Base-by-base conservation (phyloP, 1,140 invertebrate species). In the Adoxophyes honmai region DNA sequence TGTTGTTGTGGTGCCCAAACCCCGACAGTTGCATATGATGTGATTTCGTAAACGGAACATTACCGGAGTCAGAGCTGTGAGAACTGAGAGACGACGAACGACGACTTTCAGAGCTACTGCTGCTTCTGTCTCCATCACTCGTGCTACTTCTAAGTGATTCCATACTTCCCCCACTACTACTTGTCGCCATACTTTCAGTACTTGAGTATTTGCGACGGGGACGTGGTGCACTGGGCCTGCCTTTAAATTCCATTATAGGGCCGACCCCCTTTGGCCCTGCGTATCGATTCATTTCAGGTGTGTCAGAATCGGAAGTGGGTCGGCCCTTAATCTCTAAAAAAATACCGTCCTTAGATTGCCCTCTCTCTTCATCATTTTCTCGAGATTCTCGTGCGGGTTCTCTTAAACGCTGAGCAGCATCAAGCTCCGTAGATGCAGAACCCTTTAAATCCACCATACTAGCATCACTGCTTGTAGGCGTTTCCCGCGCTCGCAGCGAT, bases 101-200 rank as follows among this genome's bases (percentile, higher is more conserved):
- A 13, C 93, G 91, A 73, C 94, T 95, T 75, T 95, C 94, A 11
- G 93, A 95, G 78, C 94, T 95, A 66, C 93, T 94, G 16, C 94
- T 95, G 63, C 94, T 95, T 55, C 94, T 90, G 70, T 95, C 95
- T 3, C 94, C 94, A 81, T 95, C 94, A 70, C 94, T 96, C 18
- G 94, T 96, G 73, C 94, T 95, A 81, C 94, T 95, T 21, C 94
- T 90, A 28, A 96, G 81, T 10, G 94, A 95, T 73, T 96, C 95
- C 93, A 96, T 94, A 79, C 95, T 96, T 7, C 94, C 95, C 16
- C 94, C 94, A 73, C 94, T 95, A 79, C 94, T 95, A 61, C 94
- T 95, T 1, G 94, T 96, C 7, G 94, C 94, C 91, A 96, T 95
- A 73, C 94, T 95, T 77, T 96, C 95, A 1, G 94, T 95, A 70